Percentiles rank a stretch among this genome's conserved stretches.
These are phyloP conservation scores for Hyles lineata DNA, from an alignment of 2,888 invertebrate species.

Conservation along the genomic window DNA sequence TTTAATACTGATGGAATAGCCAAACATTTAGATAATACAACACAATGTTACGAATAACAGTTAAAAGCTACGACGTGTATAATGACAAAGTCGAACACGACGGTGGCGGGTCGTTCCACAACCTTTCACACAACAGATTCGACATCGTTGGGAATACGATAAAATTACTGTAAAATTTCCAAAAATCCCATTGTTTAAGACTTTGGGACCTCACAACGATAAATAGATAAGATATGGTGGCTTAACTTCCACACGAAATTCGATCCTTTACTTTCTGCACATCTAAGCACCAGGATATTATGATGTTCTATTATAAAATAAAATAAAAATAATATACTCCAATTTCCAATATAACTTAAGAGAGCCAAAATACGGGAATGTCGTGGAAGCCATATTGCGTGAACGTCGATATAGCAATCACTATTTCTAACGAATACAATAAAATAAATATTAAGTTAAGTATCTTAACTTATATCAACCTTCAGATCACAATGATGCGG, in stretches of 20 bases:
- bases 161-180: background rate
- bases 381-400: background rate
- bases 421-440: slow-evolving; percentile 1
- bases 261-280: background rate
- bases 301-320: background rate
- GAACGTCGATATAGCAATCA: slow-evolving; percentile 9
- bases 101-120: background rate
- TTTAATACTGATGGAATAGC: background rate
- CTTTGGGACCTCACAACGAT: background rate
- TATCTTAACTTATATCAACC: slow-evolving; percentile 31
- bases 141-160: background rate
- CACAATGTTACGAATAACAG: background rate
- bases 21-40: background rate
- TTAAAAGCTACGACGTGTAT: background rate
- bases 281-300: background rate
- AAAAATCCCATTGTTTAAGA: slow-evolving; percentile 2
- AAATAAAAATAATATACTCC: background rate
- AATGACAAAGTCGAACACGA: background rate
- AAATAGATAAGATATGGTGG: slow-evolving; percentile 2
- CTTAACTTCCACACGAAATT: slow-evolving; percentile 12
- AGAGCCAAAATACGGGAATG: background rate
- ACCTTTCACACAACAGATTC: background rate
- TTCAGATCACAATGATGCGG: slow-evolving; percentile 39
- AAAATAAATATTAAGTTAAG: slow-evolving; percentile 32
- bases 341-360: background rate